Evolutionary conservation across 2,888 invertebrate species (phyloP).

Genomic region (Phlogophora meticulosa): DNA sequence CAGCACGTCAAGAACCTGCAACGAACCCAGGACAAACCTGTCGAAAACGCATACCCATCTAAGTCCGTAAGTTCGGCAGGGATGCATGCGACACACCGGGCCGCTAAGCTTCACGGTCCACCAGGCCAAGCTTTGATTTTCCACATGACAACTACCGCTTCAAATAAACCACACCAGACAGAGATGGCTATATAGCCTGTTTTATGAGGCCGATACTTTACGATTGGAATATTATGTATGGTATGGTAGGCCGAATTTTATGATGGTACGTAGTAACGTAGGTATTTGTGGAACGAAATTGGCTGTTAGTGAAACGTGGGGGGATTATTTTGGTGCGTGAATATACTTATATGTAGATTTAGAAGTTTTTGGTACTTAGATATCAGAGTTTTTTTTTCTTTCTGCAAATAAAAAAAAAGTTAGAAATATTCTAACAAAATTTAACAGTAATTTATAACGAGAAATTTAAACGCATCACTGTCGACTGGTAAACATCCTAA

Average conservation of each 20-base stretch:
- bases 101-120: slow-evolving; percentile 68
- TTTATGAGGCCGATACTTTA: slow-evolving; percentile 61
- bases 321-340: neutral
- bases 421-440: no score
- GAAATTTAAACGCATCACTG: no score
- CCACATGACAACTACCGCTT: slow-evolving; percentile 64
- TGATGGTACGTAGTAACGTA: neutral
- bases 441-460: no score
- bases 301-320: slow-evolving; percentile 27
- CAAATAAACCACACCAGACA: slow-evolving; percentile 66
- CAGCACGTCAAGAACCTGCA: neutral
- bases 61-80: slow-evolving; percentile 58
- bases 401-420: no score
- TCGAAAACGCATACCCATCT: slow-evolving; percentile 63
- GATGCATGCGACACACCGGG: slow-evolving; percentile 53
- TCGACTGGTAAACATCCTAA: no score
- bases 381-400: no score
- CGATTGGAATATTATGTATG: slow-evolving; percentile 54
- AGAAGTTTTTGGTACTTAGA: neutral
- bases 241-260: slow-evolving; percentile 48
- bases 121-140: slow-evolving; percentile 68
- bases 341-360: neutral
- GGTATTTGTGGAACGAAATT: slow-evolving; percentile 26
- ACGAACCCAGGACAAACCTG: slow-evolving; percentile 4
- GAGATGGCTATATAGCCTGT: slow-evolving; percentile 54